Evolutionary conservation across 2,797 vertebrate species (phyloP).

Genomic region (Hippoglossus hippoglossus): DNA sequence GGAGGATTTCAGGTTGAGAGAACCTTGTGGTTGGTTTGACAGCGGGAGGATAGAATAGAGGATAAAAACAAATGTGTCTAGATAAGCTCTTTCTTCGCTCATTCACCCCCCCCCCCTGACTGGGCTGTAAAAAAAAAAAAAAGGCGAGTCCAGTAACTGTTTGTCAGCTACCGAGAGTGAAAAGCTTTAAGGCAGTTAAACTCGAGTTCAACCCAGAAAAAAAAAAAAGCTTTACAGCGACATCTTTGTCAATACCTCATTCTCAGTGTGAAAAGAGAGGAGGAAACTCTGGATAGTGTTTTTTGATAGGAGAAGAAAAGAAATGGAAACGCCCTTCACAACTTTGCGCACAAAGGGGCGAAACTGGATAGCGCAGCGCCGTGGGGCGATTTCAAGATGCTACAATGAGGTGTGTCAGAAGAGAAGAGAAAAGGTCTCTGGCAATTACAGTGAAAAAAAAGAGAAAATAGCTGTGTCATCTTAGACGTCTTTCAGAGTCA

Average conservation of each 20-base stretch:
- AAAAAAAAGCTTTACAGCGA: conserved; percentile 59
- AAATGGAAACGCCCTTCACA: conserved; percentile 82
- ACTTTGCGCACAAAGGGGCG: conserved; percentile 76
- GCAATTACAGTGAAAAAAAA: conserved; percentile 58
- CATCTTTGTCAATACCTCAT: conserved; percentile 70
- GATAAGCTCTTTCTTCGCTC: background rate
- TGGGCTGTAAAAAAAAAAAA: conserved; percentile 11
- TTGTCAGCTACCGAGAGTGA: conserved; percentile 22
- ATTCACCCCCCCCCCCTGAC: background rate
- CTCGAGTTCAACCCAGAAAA: conserved; percentile 55
- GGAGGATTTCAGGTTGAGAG: conserved; percentile 9
- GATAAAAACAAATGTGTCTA: background rate
- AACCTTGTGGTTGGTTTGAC: conserved; percentile 13
- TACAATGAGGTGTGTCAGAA: conserved; percentile 75
- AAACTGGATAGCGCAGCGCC: conserved; percentile 76
- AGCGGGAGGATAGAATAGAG: background rate
- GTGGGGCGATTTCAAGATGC: conserved; percentile 65
- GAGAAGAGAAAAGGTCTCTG: conserved; percentile 65
- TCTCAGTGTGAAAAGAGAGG: conserved; percentile 71
- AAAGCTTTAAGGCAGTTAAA: conserved; percentile 53
- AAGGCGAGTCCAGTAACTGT: conserved; percentile 7
- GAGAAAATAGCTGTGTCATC: conserved; percentile 46
- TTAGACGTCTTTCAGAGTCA: conserved; percentile 38
- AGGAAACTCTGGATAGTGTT: conserved; percentile 80
- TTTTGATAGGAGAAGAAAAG: conserved; percentile 83